Percentiles rank a stretch among this genome's conserved stretches.
phyloP scores from a whole-genome alignment of 2,797 vertebrate species.

The Diceros bicornis region DNA sequence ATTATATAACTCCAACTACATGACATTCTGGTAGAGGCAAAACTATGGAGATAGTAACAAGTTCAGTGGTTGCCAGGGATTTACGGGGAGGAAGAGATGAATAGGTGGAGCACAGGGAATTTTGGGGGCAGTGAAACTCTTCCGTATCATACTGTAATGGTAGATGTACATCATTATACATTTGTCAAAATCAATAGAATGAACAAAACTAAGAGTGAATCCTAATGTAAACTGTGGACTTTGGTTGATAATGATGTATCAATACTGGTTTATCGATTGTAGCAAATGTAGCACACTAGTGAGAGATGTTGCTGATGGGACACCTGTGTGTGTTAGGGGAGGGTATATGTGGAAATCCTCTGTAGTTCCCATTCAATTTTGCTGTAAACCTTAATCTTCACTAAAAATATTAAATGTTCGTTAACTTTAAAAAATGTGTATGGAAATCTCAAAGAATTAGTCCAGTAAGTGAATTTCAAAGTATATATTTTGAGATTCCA shows the following conservation, averaged over 20 bases:
- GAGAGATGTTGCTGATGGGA: background rate
- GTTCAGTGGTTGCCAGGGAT: background rate
- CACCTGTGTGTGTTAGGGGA: background rate
- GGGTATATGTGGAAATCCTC: background rate
- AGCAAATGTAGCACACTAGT: background rate
- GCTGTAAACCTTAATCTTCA: background rate
- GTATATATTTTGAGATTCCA: background rate
- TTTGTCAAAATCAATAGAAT: background rate
- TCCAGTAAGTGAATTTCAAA: background rate
- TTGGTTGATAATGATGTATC: background rate
- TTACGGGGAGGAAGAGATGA: background rate
- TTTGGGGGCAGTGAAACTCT: background rate
- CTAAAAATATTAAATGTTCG: background rate
- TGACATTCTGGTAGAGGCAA: background rate
- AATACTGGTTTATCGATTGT: background rate
- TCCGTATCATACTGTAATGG: background rate
- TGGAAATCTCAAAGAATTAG: background rate
- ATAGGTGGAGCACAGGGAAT: background rate
- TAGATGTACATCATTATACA: background rate
- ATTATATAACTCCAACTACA: background rate
- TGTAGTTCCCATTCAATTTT: background rate
- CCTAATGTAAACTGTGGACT: background rate
- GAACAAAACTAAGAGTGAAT: background rate
- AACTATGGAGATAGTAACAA: background rate
- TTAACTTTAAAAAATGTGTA: background rate